A percentile compares a stretch with the other conserved stretches of the same genome.
phyloP scores from a whole-genome alignment of 2,113 vertebrate species.

The Junco hyemalis region DNA sequence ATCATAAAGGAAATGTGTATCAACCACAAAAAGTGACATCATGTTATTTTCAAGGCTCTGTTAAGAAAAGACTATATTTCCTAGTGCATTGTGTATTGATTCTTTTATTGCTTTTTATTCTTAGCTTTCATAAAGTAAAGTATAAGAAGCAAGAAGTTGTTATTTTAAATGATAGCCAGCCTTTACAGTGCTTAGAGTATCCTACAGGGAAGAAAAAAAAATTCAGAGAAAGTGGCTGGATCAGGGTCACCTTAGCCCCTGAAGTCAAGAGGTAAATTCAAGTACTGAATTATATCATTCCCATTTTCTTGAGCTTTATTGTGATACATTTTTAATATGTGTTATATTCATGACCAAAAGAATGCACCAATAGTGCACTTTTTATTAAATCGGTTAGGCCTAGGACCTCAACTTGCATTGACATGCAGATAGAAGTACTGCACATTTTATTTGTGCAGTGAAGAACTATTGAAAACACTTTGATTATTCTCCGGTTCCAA shows the following conservation, averaged over 20 bases:
- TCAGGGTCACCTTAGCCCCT: not conserved
- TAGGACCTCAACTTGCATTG: not conserved
- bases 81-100: not conserved
- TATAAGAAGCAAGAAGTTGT: not conserved
- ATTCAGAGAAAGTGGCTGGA: not conserved
- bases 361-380: not conserved
- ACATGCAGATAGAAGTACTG: not conserved
- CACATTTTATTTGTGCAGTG: not conserved
- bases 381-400: not conserved
- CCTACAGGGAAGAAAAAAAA: not conserved
- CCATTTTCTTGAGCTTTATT: not conserved
- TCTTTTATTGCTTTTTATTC: not conserved
- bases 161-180: not conserved
- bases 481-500: not conserved
- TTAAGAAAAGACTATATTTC: not conserved
- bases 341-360: not conserved
- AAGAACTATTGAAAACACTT: not conserved
- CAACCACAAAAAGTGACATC: not conserved
- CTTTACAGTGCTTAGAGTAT: not conserved
- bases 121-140: not conserved
- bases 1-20: not conserved
- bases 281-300: not conserved
- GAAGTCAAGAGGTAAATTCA: not conserved
- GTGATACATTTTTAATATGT: not conserved
- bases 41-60: not conserved